phyloP scores from a whole-genome alignment of 2,888 invertebrate species.

The Lycia hirtaria region DNA sequence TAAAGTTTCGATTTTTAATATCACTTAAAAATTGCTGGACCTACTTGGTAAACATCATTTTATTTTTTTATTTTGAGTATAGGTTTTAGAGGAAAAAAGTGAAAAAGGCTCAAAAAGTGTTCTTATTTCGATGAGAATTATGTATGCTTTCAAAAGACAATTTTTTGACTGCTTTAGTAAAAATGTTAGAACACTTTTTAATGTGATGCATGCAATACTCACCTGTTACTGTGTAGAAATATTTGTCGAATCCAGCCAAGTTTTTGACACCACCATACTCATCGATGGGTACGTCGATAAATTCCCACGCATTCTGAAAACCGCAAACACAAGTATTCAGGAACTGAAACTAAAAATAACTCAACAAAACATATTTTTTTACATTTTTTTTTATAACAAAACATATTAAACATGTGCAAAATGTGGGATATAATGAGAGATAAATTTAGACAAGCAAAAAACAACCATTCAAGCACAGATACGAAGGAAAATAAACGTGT shows the following conservation, averaged over 20 bases:
- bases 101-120: too few species aligned
- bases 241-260: conserved; percentile 87
- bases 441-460: conserved; percentile 20
- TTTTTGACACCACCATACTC: conserved; percentile 81
- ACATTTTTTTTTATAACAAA: too few species aligned
- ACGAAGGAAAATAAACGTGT: conserved; percentile 15
- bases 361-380: conserved; percentile 2
- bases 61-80: too few species aligned
- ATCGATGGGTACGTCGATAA: conserved; percentile 71
- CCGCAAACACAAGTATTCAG: conserved; percentile 10
- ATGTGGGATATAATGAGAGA: conserved; percentile 12
- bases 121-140: too few species aligned
- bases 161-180: too few species aligned
- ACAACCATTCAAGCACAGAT: conserved; percentile 25
- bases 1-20: too few species aligned
- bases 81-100: too few species aligned
- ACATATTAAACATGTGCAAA: conserved; percentile 2
- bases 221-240: conserved; percentile 72
- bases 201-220: conserved; percentile 54
- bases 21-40: too few species aligned
- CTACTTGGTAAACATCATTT: too few species aligned
- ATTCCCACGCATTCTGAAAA: conserved; percentile 87
- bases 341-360: conserved; percentile 4
- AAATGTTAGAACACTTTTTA: neutral
- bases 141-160: too few species aligned